Conservation (phyloP, 1,140 invertebrate species). For the Drosophila tropicalis region DNA sequence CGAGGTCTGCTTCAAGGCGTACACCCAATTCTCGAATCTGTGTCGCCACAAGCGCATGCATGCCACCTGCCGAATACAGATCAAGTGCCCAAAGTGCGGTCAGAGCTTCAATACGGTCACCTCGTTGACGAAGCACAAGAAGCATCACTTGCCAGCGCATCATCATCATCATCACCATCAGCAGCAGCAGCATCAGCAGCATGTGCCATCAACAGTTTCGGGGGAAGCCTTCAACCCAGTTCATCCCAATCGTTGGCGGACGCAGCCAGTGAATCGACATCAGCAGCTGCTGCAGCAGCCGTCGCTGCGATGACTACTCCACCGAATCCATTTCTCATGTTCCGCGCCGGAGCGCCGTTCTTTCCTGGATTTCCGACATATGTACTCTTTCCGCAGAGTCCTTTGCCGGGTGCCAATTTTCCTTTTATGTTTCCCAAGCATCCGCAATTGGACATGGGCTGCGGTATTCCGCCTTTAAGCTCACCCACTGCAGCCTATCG, state of each 20-base stretch:
- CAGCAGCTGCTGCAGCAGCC: slow-evolving; percentile 22
- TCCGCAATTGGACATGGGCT: slow-evolving; percentile 57
- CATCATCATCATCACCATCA: slow-evolving; percentile 50
- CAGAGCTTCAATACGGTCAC: slow-evolving; percentile 95
- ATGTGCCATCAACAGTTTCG: slow-evolving; percentile 24
- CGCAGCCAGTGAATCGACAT: slow-evolving; percentile 23
- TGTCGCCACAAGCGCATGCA: slow-evolving; percentile 99
- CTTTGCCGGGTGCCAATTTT: slow-evolving; percentile 83
- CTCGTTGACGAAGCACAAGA: slow-evolving; percentile 92
- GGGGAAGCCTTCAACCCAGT: slow-evolving; percentile 11
- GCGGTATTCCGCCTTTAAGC: slow-evolving; percentile 40
- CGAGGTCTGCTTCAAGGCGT: slow-evolving; percentile 95
- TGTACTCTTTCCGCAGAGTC: slow-evolving; percentile 79
- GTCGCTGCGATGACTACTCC: slow-evolving; percentile 83
- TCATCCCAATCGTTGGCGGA: slow-evolving; percentile 17
- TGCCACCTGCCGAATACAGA: slow-evolving; percentile 93
- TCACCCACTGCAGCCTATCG: slow-evolving; percentile 47
- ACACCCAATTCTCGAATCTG: slow-evolving; percentile 99
- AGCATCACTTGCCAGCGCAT: slow-evolving; percentile 72
- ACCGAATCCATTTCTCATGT: slow-evolving; percentile 88
- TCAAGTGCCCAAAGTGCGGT: slow-evolving; percentile 96
- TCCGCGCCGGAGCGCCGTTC: slow-evolving; percentile 83
- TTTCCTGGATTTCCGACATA: slow-evolving; percentile 84
- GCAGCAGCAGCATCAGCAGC: slow-evolving; percentile 30
- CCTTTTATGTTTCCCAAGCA: slow-evolving; percentile 85